Conservation (phyloP, 2,113 vertebrate genomes). For the Aptenodytes patagonicus region DNA sequence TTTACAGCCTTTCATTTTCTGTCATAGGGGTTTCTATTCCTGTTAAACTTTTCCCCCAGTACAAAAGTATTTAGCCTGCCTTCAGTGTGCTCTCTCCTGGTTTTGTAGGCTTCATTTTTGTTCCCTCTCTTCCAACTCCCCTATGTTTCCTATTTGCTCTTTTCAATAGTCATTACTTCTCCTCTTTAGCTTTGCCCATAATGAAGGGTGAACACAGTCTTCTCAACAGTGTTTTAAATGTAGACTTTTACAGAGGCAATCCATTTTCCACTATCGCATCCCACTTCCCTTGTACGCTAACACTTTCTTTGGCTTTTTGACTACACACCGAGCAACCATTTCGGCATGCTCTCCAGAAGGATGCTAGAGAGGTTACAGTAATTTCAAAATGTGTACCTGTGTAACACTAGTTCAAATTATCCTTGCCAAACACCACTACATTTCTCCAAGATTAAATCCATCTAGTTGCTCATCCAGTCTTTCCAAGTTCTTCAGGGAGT, state of each 20-base stretch:
- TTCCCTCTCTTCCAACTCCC: neutral
- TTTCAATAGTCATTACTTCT: neutral
- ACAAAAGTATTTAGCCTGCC: neutral
- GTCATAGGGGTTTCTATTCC: neutral
- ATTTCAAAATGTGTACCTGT: neutral
- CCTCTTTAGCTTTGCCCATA: neutral
- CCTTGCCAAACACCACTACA: neutral
- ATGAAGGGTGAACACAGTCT: neutral
- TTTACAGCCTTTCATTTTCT: neutral
- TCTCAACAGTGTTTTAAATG: neutral
- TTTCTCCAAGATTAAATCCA: neutral
- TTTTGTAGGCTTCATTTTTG: neutral
- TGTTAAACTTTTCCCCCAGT: neutral
- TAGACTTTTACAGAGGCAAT: neutral
- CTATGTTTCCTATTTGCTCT: neutral
- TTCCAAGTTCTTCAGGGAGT: neutral
- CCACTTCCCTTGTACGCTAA: fast-evolving
- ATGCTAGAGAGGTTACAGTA: neutral
- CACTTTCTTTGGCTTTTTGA: neutral
- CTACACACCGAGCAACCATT: neutral
- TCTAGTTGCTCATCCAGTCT: neutral
- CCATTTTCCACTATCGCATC: neutral
- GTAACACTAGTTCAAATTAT: neutral
- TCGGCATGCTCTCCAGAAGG: neutral
- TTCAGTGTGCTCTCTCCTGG: neutral